phyloP scores from a whole-genome alignment of 2,888 invertebrate genomes.

The Epinotia bilunana region DNA sequence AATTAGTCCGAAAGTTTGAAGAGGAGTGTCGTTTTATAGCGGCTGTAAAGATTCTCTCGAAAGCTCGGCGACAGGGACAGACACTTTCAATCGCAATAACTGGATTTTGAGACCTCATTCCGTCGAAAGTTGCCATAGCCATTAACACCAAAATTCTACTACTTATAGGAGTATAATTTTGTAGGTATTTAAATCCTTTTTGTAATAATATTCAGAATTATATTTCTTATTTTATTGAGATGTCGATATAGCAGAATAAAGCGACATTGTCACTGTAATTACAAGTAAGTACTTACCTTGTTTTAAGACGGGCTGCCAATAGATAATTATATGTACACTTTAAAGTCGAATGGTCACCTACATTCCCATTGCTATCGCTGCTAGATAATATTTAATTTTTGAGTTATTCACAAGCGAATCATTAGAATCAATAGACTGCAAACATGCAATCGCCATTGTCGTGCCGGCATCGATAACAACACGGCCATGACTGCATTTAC shows the following conservation, averaged over 20 bases:
- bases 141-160: not conserved
- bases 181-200: too few species aligned
- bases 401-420: not conserved
- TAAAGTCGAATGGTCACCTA: not conserved
- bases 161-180: too few species aligned
- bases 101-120: constrained; percentile 8
- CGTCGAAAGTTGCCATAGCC: not conserved
- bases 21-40: not conserved
- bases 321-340: too few species aligned
- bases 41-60: constrained; percentile 12
- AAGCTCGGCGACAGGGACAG: not conserved
- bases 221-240: not conserved
- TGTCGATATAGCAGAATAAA: too few species aligned
- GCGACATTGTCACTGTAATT: too few species aligned
- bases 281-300: too few species aligned
- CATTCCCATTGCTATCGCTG: not conserved
- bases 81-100: constrained; percentile 14
- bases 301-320: too few species aligned
- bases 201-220: too few species aligned
- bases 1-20: not conserved
- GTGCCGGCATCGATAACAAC: not conserved
- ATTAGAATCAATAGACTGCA: not conserved
- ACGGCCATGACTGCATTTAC: constrained; percentile 10
- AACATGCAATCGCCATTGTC: not conserved
- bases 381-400: too few species aligned